A percentile compares a stretch with the other conserved stretches of the same genome.
phyloP scores from a whole-genome alignment of 1,140 invertebrate species.

The Zaprionus taronus region DNA sequence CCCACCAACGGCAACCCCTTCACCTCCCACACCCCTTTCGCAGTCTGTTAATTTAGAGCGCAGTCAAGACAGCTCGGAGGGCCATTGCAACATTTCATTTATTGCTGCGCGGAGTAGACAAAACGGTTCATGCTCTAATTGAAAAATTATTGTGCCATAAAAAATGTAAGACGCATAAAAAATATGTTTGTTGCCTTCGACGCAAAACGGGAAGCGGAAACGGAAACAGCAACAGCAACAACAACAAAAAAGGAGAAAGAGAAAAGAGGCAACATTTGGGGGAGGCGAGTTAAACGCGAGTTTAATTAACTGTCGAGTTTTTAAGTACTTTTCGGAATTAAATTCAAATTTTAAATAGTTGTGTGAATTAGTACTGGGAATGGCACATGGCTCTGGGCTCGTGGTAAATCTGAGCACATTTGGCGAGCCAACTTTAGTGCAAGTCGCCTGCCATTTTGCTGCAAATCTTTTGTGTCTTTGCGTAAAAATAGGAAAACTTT shows the following conservation, averaged over 20 bases:
- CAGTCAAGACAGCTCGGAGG: constrained; percentile 19
- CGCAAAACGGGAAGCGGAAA: constrained; percentile 6
- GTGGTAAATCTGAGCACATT: constrained; percentile 13
- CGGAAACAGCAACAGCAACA: not conserved
- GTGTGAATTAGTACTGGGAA: constrained; percentile 24
- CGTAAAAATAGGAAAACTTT: constrained; percentile 59
- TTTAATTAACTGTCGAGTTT: constrained; percentile 77
- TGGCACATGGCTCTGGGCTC: constrained; percentile 20
- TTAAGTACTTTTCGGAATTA: constrained; percentile 66
- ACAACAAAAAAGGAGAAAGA: not conserved
- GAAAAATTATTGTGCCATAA: constrained; percentile 81
- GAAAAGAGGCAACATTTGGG: not conserved
- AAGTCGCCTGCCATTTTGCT: constrained; percentile 27
- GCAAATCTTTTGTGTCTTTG: constrained; percentile 60
- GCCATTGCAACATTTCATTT: constrained; percentile 70
- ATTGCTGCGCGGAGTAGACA: constrained; percentile 59
- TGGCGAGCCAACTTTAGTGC: constrained; percentile 23
- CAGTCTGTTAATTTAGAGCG: constrained; percentile 49
- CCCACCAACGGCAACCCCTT: not conserved
- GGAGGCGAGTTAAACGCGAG: constrained; percentile 45
- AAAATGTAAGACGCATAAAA: constrained; percentile 69
- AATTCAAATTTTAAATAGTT: constrained; percentile 75
- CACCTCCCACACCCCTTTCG: not conserved
- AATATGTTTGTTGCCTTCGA: constrained; percentile 52
- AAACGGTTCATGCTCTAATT: constrained; percentile 66